phyloP scores from a whole-genome alignment of 1,140 invertebrate genomes.

The Drosophila ananassae region DNA sequence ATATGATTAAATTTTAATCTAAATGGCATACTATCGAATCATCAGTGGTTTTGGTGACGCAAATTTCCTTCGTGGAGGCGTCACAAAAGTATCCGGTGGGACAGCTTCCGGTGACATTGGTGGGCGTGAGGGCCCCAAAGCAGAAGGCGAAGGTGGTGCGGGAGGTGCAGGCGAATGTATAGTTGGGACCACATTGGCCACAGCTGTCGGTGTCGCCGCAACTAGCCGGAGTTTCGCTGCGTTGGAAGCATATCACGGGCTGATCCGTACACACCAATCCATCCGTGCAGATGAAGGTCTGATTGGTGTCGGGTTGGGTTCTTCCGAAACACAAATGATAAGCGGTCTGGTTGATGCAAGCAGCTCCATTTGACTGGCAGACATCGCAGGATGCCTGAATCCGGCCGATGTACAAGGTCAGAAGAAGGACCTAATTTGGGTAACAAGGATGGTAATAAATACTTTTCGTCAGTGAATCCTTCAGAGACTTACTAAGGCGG shows the following conservation, averaged over 20 bases:
- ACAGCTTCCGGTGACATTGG: constrained; percentile 59
- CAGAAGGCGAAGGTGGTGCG: constrained; percentile 72
- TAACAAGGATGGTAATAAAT: not conserved
- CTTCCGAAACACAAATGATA: constrained; percentile 69
- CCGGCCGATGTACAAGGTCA: constrained; percentile 19
- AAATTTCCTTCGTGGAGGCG: constrained; percentile 54
- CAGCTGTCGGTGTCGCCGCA: constrained; percentile 76
- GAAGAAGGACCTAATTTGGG: constrained; percentile 11
- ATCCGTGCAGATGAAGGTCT: constrained; percentile 68
- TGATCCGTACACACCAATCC: constrained; percentile 74
- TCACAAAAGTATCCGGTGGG: constrained; percentile 59
- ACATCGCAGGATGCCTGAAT: constrained; percentile 52
- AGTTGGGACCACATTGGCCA: constrained; percentile 61
- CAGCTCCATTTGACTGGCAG: constrained; percentile 69
- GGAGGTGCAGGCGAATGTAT: constrained; percentile 73
- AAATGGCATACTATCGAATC: constrained; percentile 62
- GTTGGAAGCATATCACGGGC: constrained; percentile 73
- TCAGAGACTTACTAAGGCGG: constrained; percentile 6
- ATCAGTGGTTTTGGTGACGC: constrained; percentile 43
- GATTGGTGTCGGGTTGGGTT: constrained; percentile 29
- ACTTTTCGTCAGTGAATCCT: not conserved
- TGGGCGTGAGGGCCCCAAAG: constrained; percentile 63
- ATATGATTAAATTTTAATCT: constrained; percentile 2
- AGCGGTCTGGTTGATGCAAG: constrained; percentile 72
- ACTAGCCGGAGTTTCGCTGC: constrained; percentile 58